Conservation (phyloP, 2,888 invertebrate species). For the Andrena dorsata region DNA sequence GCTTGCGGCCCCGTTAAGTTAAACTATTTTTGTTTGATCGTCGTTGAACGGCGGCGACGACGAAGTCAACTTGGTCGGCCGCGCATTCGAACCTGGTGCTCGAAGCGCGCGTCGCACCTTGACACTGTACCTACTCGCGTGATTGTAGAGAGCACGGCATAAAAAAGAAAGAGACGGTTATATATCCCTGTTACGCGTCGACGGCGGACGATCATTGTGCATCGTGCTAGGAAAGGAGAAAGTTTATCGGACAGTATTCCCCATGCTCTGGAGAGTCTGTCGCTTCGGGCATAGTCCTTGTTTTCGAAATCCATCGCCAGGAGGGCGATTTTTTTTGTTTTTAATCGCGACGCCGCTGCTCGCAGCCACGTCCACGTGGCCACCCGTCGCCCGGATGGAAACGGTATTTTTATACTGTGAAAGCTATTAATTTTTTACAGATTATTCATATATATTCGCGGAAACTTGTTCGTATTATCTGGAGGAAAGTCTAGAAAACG, state of each 20-base stretch:
- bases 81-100: slow-evolving; percentile 21
- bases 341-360: neutral
- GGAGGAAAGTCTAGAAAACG: slow-evolving; percentile 46
- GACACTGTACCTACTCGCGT: slow-evolving; percentile 37
- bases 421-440: slow-evolving; percentile 68
- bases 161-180: neutral
- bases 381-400: slow-evolving; percentile 25
- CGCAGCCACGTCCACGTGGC: slow-evolving; percentile 16
- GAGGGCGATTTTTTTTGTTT: slow-evolving; percentile 18
- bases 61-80: slow-evolving; percentile 20
- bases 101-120: slow-evolving; percentile 23
- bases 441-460: slow-evolving; percentile 46
- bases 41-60: slow-evolving; percentile 33
- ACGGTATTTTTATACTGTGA: slow-evolving; percentile 59
- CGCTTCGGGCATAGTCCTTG: slow-evolving; percentile 27
- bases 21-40: slow-evolving; percentile 30
- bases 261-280: slow-evolving; percentile 40
- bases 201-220: slow-evolving; percentile 42
- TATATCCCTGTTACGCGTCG: slow-evolving; percentile 59
- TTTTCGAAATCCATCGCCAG: slow-evolving; percentile 36
- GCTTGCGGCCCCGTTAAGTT: slow-evolving; percentile 47
- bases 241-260: slow-evolving; percentile 41
- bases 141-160: slow-evolving; percentile 17
- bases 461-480: slow-evolving; percentile 53
- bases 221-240: slow-evolving; percentile 29